These are phyloP conservation scores for Holotrichia oblita DNA, from an alignment of 1,140 invertebrate genomes.

Conservation along the genomic window DNA sequence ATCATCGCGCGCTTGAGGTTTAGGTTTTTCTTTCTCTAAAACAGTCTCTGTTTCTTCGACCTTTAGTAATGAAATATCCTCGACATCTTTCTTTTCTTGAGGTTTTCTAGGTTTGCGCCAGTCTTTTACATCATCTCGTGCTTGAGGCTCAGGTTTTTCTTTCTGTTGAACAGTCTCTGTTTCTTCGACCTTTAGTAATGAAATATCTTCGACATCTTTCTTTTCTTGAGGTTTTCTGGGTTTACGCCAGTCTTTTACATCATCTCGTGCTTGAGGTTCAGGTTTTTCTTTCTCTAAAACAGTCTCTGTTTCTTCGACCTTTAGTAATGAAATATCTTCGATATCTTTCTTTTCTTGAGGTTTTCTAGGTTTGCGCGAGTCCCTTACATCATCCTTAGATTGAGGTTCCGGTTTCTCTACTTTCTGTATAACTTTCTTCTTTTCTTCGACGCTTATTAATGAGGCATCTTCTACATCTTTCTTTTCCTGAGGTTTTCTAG, in stretches of 20 bases:
- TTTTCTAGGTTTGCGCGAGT: constrained; percentile 46
- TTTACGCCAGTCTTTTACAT: constrained; percentile 43
- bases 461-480: constrained; percentile 59
- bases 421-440: constrained; percentile 57
- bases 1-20: constrained; percentile 9
- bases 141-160: constrained; percentile 1
- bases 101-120: constrained; percentile 43
- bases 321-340: constrained; percentile 53
- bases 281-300: constrained; percentile 48
- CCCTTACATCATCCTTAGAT: constrained; percentile 35
- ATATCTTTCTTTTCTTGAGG: constrained; percentile 55
- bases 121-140: constrained; percentile 57
- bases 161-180: constrained; percentile 45
- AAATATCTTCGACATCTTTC: constrained; percentile 39
- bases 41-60: constrained; percentile 47
- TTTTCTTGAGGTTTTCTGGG: constrained; percentile 26
- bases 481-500: constrained; percentile 47
- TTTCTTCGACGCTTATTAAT: constrained; percentile 51
- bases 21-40: constrained; percentile 56
- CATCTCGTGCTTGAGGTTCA: constrained; percentile 4
- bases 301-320: constrained; percentile 48
- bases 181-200: constrained; percentile 39
- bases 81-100: constrained; percentile 57
- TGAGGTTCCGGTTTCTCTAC: constrained; percentile 48
- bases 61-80: constrained; percentile 59